These are phyloP conservation scores for Ommatoiulus sabulosus DNA, from an alignment of 2,888 invertebrate species.

Conservation along the genomic window DNA sequence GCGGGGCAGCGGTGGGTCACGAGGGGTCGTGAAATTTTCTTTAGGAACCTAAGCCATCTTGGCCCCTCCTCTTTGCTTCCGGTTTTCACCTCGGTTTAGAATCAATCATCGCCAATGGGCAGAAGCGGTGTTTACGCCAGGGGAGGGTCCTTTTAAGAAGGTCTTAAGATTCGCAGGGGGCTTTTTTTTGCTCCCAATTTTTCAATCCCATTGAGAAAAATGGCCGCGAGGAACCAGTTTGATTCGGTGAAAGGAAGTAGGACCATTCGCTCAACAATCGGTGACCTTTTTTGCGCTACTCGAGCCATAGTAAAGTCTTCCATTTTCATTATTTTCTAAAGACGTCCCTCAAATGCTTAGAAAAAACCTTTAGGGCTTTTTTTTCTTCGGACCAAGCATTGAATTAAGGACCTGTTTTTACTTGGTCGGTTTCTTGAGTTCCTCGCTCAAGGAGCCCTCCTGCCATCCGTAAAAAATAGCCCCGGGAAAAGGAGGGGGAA, in stretches of 20 bases:
- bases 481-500: background rate
- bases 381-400: background rate
- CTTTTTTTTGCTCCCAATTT: background rate
- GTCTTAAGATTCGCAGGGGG: background rate
- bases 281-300: background rate
- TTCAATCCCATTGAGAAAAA: background rate
- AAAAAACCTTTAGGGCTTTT: background rate
- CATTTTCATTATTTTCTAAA: constrained; percentile 14
- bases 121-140: background rate
- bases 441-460: background rate
- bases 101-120: constrained; percentile 30
- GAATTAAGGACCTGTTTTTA: constrained; percentile 20
- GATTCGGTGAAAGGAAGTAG: background rate
- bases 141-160: background rate
- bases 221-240: constrained; percentile 9
- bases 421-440: background rate
- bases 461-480: background rate
- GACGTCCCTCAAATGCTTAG: background rate
- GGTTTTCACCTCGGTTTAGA: background rate
- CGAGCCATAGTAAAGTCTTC: background rate
- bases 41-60: background rate
- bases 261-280: background rate
- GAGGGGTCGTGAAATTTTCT: constrained; percentile 6
- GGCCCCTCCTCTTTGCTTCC: constrained; percentile 3
- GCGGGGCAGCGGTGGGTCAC: background rate